phyloP scores from a whole-genome alignment of 92 coral and sea anemone species.

The Paragorgia papillata region DNA sequence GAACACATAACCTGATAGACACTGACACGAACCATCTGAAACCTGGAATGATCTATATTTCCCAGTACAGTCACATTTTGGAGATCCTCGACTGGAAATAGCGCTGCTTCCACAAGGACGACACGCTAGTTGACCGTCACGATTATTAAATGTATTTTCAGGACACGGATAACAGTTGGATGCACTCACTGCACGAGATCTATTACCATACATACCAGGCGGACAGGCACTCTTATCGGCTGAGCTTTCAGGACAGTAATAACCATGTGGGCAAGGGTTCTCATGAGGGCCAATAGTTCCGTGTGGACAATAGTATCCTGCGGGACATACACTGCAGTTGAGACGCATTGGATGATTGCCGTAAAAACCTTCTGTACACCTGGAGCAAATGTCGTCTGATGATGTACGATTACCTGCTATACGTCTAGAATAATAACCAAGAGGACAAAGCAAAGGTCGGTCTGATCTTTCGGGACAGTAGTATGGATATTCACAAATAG shows the following conservation, averaged over 20 bases:
- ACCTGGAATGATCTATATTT: conserved; percentile 75
- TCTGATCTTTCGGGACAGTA: conserved; percentile 81
- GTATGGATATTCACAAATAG: conserved; percentile 72
- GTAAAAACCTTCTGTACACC: conserved; percentile 76
- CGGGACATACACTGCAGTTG: conserved; percentile 76
- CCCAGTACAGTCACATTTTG: conserved; percentile 78
- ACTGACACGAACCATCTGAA: conserved; percentile 84
- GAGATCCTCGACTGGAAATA: conserved; percentile 69
- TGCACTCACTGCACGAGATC: conserved; percentile 61
- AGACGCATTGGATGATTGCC: conserved; percentile 76
- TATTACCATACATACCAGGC: conserved; percentile 83
- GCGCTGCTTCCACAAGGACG: conserved; percentile 94
- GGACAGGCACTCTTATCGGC: conserved; percentile 71
- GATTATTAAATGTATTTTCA: conserved; percentile 60
- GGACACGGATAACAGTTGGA: conserved; percentile 84
- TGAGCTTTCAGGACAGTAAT: conserved; percentile 79
- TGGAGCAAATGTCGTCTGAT: conserved; percentile 54
- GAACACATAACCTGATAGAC: conserved; percentile 76
- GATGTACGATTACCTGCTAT: conserved; percentile 64
- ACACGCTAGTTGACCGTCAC: conserved; percentile 71
- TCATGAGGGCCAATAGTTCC: conserved; percentile 79
- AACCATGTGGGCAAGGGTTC: conserved; percentile 81
- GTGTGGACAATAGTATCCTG: conserved; percentile 83
- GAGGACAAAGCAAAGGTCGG: conserved; percentile 61
- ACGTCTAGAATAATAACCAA: conserved; percentile 72